Percentiles rank a stretch among this genome's conserved stretches.
phyloP scores from a whole-genome alignment of 1,140 invertebrate genomes.

The Drosophila sp. region DNA sequence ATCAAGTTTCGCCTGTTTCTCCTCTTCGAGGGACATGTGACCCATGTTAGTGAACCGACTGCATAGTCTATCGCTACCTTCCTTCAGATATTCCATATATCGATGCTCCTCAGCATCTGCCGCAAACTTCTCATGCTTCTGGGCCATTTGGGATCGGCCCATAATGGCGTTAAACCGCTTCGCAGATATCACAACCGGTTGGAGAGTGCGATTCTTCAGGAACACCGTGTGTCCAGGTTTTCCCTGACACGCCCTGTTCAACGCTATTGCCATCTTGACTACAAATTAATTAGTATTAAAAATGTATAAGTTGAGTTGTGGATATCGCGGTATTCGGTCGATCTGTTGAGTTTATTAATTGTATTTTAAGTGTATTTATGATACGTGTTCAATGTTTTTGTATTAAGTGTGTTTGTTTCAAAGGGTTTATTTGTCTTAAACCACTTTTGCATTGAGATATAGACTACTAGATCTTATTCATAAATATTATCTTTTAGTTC shows the following conservation, averaged over 20 bases:
- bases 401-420: background rate
- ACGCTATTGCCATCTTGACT: background rate
- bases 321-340: background rate
- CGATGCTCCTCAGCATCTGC: conserved; percentile 54
- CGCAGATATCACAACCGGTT: conserved; percentile 56
- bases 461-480: background rate
- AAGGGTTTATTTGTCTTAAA: background rate
- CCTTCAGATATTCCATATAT: conserved; percentile 61
- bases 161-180: conserved; percentile 58
- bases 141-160: conserved; percentile 33
- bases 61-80: conserved; percentile 59
- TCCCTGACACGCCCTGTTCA: background rate
- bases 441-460: too few relatives aligned
- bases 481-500: too few relatives aligned
- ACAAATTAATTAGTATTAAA: background rate
- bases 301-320: background rate
- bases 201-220: conserved; percentile 15
- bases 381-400: conserved; percentile 10
- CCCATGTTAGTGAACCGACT: conserved; percentile 52
- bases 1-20: background rate
- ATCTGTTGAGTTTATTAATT: background rate
- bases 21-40: conserved; percentile 4
- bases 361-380: background rate
- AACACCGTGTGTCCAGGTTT: conserved; percentile 7
- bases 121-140: conserved; percentile 23